phyloP scores from a whole-genome alignment of 1,140 invertebrate species.

The Drosophila pruinosa region DNA sequence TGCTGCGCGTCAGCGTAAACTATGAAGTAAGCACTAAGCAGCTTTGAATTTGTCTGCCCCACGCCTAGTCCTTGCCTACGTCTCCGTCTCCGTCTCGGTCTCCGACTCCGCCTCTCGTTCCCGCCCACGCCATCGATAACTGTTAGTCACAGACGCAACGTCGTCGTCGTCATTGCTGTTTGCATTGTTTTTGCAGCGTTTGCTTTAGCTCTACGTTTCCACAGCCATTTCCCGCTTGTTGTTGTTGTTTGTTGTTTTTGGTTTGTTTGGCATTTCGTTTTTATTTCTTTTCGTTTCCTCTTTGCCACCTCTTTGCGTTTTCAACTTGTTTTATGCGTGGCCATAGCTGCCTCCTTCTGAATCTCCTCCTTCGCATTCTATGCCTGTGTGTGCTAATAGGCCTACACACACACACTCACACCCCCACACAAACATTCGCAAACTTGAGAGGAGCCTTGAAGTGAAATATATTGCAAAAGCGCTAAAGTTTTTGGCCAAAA shows the following conservation, averaged over 20 bases:
- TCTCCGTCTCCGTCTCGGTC: background rate
- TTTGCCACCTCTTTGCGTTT: conserved; percentile 27
- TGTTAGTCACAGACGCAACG: conserved; percentile 75
- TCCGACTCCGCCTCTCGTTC: background rate
- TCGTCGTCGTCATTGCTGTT: conserved; percentile 56
- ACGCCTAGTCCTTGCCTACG: background rate
- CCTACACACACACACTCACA: background rate
- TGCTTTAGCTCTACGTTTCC: conserved; percentile 22
- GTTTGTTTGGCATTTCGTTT: conserved; percentile 71
- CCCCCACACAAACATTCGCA: background rate
- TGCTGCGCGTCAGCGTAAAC: conserved; percentile 59
- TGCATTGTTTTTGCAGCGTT: conserved; percentile 68
- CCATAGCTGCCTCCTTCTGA: conserved; percentile 33
- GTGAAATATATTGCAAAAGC: conserved; percentile 65
- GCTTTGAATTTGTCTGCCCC: conserved; percentile 64
- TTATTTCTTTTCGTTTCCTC: conserved; percentile 65
- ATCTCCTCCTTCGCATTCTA: background rate
- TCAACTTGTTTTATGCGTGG: conserved; percentile 41
- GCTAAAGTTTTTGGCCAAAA: conserved; percentile 58
- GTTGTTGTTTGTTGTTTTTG: conserved; percentile 46
- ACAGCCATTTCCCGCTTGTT: conserved; percentile 16
- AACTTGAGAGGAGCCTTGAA: conserved; percentile 53
- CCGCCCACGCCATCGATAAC: conserved; percentile 34
- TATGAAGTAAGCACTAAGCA: conserved; percentile 78
- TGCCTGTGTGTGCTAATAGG: conserved; percentile 18